phyloP scores from a whole-genome alignment of 2,797 vertebrate genomes.

The Fundulus diaphanus region DNA sequence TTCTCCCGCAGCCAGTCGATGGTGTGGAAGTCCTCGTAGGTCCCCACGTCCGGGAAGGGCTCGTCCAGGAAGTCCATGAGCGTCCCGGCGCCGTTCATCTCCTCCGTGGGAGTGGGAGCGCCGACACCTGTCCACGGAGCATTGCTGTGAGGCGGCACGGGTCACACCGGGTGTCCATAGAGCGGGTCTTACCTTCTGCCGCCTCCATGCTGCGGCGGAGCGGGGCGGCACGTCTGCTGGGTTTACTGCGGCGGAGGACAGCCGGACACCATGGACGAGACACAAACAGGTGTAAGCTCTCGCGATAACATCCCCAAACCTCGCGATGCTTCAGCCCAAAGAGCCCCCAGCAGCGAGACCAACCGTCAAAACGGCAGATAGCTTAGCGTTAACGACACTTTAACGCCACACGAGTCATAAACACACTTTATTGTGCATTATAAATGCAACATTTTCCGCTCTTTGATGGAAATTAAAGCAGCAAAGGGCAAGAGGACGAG shows the following conservation, averaged over 20 bases:
- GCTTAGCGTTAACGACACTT: not conserved
- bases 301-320: constrained; percentile 4
- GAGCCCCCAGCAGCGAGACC: not conserved
- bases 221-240: rapidly evolving
- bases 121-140: constrained; percentile 58
- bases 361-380: not conserved
- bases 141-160: not conserved
- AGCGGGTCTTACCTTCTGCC: constrained; percentile 60
- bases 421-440: not conserved
- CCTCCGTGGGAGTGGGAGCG: constrained; percentile 88
- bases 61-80: constrained; percentile 98
- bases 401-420: not conserved
- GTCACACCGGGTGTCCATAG: not conserved
- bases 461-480: not conserved
- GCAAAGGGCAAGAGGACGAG: not conserved
- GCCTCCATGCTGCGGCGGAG: constrained; percentile 56
- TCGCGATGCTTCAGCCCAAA: not conserved
- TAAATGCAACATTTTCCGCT: not conserved
- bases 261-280: constrained; percentile 9
- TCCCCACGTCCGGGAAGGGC: constrained; percentile 93
- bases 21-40: constrained; percentile 97
- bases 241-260: not conserved
- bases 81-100: constrained; percentile 91
- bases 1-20: constrained; percentile 98
- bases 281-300: not conserved